Evolutionary conservation across 2,888 invertebrate species (phyloP).

Genomic region (Cryptocephalus primarius): DNA sequence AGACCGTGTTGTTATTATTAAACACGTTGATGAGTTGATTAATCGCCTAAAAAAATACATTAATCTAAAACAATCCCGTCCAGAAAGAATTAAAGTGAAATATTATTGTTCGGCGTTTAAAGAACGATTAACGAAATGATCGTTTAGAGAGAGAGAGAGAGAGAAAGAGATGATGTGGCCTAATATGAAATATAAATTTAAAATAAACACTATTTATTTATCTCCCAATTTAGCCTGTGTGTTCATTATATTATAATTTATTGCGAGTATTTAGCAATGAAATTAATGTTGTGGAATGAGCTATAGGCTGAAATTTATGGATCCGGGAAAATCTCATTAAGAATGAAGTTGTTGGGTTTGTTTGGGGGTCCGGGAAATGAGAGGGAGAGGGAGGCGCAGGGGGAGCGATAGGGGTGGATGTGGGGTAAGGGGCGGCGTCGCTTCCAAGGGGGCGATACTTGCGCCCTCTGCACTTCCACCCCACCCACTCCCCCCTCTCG

Average conservation of each 20-base stretch:
- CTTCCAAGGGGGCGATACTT: conserved; percentile 12
- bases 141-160: neutral
- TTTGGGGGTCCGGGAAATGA: conserved; percentile 5
- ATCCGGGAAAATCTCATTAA: conserved; percentile 42
- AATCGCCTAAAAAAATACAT: no score
- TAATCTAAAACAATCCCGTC: no score
- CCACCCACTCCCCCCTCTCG: conserved; percentile 9
- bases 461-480: conserved; percentile 12
- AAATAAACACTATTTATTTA: neutral
- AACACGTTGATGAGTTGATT: no score
- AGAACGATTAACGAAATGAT: neutral
- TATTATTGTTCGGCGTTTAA: no score
- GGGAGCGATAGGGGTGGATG: neutral
- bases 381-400: neutral
- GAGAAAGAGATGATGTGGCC: neutral
- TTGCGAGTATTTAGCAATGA: conserved; percentile 40
- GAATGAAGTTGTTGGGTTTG: conserved; percentile 38
- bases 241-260: conserved; percentile 40
- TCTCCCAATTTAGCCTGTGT: neutral
- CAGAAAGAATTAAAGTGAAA: no score
- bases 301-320: conserved; percentile 41
- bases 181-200: neutral
- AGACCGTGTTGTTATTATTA: no score
- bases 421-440: neutral
- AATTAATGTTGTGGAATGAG: conserved; percentile 42